These are phyloP conservation scores for Dasysyrphus tricinctus DNA, from an alignment of 2,888 invertebrate species.

Conservation along the genomic window DNA sequence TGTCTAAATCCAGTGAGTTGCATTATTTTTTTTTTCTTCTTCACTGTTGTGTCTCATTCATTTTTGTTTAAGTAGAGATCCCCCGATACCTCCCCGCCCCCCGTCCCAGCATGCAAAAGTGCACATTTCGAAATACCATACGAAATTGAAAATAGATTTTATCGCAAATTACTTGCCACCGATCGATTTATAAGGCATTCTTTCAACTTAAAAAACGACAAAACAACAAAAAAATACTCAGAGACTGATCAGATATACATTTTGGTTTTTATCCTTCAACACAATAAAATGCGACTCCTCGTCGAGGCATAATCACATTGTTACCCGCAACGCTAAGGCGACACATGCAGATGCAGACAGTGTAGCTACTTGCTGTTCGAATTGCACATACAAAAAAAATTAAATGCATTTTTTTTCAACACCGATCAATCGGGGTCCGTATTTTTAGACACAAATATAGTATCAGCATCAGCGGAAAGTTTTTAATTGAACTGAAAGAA, in stretches of 20 bases:
- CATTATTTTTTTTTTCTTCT: slow-evolving; percentile 23
- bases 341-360: slow-evolving; percentile 41
- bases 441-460: slow-evolving; percentile 71
- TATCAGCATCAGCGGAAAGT: slow-evolving; percentile 66
- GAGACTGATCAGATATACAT: slow-evolving; percentile 6
- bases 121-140: slow-evolving; percentile 62
- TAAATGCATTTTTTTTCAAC: slow-evolving; percentile 69
- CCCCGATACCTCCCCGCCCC: not conserved
- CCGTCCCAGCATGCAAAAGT: slow-evolving; percentile 4
- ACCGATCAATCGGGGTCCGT: slow-evolving; percentile 68
- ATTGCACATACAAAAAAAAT: slow-evolving; percentile 32
- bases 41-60: slow-evolving; percentile 7
- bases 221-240: not conserved
- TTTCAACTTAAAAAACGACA: not conserved
- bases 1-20: slow-evolving; percentile 70
- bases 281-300: slow-evolving; percentile 75
- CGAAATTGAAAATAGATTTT: slow-evolving; percentile 73
- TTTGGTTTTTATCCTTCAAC: slow-evolving; percentile 56
- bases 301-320: slow-evolving; percentile 76
- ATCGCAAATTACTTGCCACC: slow-evolving; percentile 64
- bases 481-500: slow-evolving; percentile 61
- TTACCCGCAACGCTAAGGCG: slow-evolving; percentile 38
- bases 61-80: slow-evolving; percentile 10
- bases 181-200: slow-evolving; percentile 73
- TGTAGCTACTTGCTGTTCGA: not conserved